Conservation (phyloP, 1,140 invertebrate genomes). For the Phenacoccus solenopsis region DNA sequence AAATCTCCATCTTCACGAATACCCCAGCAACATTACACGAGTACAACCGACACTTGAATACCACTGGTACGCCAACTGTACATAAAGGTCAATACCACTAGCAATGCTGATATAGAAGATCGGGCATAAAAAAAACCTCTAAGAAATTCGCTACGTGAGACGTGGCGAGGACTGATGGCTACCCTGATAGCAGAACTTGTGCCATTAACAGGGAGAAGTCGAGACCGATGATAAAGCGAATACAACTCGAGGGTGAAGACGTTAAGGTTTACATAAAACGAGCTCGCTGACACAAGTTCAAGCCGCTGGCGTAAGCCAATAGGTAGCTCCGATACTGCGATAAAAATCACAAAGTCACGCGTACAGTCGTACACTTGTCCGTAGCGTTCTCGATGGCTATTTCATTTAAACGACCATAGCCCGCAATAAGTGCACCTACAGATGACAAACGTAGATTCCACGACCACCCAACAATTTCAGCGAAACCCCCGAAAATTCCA, state of each 20-base stretch:
- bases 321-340: neutral
- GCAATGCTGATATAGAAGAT: neutral
- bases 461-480: neutral
- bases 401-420: neutral
- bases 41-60: too few species aligned
- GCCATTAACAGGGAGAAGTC: too few species aligned
- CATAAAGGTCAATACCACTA: neutral
- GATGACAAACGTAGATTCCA: neutral
- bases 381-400: neutral
- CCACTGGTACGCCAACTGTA: too few species aligned
- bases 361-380: neutral
- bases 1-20: too few species aligned
- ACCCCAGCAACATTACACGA: too few species aligned
- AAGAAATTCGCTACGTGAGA: neutral
- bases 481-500: too few species aligned
- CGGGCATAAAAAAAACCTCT: neutral
- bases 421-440: too few species aligned
- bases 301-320: neutral
- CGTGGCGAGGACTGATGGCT: neutral
- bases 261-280: too few species aligned
- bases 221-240: neutral
- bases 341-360: neutral
- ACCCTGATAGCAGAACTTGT: neutral
- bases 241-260: neutral
- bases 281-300: neutral